Percentiles rank a stretch among this genome's conserved stretches.
These are phyloP conservation scores for Zeugodacus cucurbitae DNA, from an alignment of 1,140 invertebrate species.

Conservation along the genomic window DNA sequence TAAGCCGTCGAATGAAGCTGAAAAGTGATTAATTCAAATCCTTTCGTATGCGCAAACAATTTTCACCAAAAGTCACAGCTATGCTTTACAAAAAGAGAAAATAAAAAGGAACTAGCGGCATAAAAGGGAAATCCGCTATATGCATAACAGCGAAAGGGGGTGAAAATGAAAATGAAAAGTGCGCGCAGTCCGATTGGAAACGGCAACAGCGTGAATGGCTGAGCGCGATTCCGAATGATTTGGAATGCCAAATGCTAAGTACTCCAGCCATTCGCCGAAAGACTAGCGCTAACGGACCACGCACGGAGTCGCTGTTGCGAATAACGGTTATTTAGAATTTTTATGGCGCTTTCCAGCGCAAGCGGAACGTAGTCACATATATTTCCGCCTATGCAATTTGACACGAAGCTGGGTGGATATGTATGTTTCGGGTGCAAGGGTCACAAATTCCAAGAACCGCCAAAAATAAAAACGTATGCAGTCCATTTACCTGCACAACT, in stretches of 20 bases:
- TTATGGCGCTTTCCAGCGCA: neutral
- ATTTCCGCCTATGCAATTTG: no score
- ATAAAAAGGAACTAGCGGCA: neutral
- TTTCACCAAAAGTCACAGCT: slow-evolving; percentile 29
- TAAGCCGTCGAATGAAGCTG: slow-evolving; percentile 45
- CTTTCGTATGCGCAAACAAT: slow-evolving; percentile 39
- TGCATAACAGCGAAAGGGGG: neutral
- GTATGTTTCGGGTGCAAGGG: neutral
- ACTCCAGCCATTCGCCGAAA: neutral
- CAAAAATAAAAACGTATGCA: slow-evolving; percentile 53
- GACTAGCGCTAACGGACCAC: neutral
- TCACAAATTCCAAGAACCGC: neutral
- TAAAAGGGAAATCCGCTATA: neutral
- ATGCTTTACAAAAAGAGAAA: neutral
- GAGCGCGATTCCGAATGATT: neutral
- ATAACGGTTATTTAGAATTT: neutral
- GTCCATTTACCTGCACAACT: slow-evolving; percentile 66
- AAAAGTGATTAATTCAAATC: slow-evolving; percentile 58
- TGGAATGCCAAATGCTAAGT: slow-evolving; percentile 1
- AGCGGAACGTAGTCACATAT: no score
- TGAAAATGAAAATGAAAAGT: neutral
- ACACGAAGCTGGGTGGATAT: no score
- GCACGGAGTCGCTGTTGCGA: neutral
- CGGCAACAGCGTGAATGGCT: neutral
- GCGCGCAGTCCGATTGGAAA: neutral